Conservation (phyloP, 2,888 invertebrate genomes). For the Trachelus iudaicus region DNA sequence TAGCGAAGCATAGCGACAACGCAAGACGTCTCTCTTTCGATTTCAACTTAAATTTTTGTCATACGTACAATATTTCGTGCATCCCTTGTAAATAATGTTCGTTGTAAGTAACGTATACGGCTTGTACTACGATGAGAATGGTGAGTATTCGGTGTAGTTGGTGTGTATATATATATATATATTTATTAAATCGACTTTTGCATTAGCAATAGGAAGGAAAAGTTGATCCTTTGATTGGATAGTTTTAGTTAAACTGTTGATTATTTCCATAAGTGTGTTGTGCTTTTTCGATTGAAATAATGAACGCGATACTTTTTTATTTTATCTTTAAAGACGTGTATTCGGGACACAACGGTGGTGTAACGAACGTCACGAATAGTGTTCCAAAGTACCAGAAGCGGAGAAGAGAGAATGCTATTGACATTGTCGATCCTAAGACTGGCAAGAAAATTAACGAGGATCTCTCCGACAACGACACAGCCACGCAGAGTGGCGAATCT, state of each 20-base stretch:
- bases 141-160: not conserved
- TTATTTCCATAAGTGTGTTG: too few species aligned
- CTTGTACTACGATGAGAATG: slow-evolving; percentile 28
- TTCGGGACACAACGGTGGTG: slow-evolving; percentile 51
- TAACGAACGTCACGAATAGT: slow-evolving; percentile 33
- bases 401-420: slow-evolving; percentile 60
- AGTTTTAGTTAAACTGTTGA: too few species aligned
- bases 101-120: slow-evolving; percentile 27
- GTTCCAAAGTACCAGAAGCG: slow-evolving; percentile 37
- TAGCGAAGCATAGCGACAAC: not conserved
- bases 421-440: slow-evolving; percentile 68
- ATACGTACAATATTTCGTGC: not conserved
- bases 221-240: not conserved
- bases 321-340: slow-evolving; percentile 48
- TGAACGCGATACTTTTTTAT: not conserved
- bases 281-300: not conserved
- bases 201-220: not conserved
- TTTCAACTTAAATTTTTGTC: not conserved
- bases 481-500: slow-evolving; percentile 66
- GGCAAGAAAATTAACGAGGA: slow-evolving; percentile 69
- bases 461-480: slow-evolving; percentile 66
- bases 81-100: slow-evolving; percentile 25
- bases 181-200: not conserved
- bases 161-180: not conserved
- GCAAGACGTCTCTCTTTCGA: not conserved